Conservation (phyloP, 2,888 invertebrate species). For the Helicoverpa assulta region DNA sequence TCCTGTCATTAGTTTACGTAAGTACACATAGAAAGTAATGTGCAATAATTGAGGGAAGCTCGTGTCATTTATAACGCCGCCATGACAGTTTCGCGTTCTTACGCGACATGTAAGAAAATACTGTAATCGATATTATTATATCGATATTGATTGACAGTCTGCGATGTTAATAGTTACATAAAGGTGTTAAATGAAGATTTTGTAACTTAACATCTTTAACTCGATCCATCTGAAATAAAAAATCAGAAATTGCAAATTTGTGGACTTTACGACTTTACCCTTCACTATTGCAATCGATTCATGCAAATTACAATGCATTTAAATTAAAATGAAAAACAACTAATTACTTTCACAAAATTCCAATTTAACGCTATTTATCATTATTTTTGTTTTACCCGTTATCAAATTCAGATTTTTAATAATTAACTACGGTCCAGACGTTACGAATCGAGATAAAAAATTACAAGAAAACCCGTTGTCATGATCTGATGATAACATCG, state of each 20-base stretch:
- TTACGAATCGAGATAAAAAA: constrained; percentile 39
- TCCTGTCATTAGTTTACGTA: constrained; percentile 49
- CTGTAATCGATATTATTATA: background rate
- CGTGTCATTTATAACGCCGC: constrained; percentile 25
- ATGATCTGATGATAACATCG: constrained; percentile 32
- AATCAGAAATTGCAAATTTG: background rate
- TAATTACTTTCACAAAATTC: constrained; percentile 9
- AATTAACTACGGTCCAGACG: constrained; percentile 38
- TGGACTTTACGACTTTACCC: background rate
- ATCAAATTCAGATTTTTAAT: constrained; percentile 17
- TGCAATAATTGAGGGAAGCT: constrained; percentile 39
- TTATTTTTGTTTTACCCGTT: constrained; percentile 19
- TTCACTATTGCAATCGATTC: background rate
- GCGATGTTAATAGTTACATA: background rate
- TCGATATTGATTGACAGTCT: background rate
- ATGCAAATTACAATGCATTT: constrained; percentile 3
- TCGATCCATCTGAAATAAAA: background rate
- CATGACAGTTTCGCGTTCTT: constrained; percentile 34
- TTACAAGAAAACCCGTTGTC: constrained; percentile 34
- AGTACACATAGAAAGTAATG: constrained; percentile 54
- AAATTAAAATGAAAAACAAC: background rate
- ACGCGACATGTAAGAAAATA: constrained; percentile 11
- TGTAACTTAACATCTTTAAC: too few species aligned
- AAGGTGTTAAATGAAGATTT: background rate
- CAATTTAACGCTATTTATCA: constrained; percentile 30